Conservation (phyloP, 2,113 vertebrate genomes). For the Sphaerodactylus townsendi region DNA sequence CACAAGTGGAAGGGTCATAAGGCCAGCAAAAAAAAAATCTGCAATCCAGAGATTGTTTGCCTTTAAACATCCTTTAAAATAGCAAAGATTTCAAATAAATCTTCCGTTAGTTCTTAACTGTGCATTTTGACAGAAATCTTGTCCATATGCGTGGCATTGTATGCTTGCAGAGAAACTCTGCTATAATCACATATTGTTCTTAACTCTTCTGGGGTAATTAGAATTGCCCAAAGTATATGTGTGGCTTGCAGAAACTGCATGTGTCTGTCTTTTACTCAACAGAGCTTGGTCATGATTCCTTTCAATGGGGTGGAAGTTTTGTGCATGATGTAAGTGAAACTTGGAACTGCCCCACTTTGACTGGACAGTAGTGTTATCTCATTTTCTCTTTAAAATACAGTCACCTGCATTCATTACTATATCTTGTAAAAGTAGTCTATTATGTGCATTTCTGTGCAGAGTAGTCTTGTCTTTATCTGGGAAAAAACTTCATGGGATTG, state of each 20-base stretch:
- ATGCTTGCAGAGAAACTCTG: background rate
- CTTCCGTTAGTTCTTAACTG: background rate
- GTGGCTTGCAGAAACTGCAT: background rate
- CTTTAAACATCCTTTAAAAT: background rate
- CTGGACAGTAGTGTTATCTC: background rate
- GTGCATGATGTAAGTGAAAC: background rate
- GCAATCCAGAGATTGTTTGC: background rate
- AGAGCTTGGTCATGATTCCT: background rate
- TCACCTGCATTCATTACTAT: slow-evolving; percentile 2
- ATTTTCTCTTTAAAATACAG: slow-evolving; percentile 16
- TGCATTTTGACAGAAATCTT: slow-evolving; percentile 17
- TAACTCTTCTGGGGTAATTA: slow-evolving; percentile 31
- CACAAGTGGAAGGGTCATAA: slow-evolving; percentile 40
- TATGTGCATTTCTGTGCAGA: background rate
- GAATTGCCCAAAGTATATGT: slow-evolving; percentile 5
- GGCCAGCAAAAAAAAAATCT: slow-evolving; percentile 54
- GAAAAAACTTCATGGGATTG: background rate
- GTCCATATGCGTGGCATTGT: background rate
- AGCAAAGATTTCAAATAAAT: background rate
- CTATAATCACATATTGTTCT: slow-evolving; percentile 3
- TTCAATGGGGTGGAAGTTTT: background rate
- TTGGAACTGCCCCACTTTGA: background rate
- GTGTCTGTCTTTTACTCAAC: background rate
- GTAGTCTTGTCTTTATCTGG: background rate
- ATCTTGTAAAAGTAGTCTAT: background rate